Conservation (phyloP, 1,140 invertebrate species). For the Habropoda laboriosa region DNA sequence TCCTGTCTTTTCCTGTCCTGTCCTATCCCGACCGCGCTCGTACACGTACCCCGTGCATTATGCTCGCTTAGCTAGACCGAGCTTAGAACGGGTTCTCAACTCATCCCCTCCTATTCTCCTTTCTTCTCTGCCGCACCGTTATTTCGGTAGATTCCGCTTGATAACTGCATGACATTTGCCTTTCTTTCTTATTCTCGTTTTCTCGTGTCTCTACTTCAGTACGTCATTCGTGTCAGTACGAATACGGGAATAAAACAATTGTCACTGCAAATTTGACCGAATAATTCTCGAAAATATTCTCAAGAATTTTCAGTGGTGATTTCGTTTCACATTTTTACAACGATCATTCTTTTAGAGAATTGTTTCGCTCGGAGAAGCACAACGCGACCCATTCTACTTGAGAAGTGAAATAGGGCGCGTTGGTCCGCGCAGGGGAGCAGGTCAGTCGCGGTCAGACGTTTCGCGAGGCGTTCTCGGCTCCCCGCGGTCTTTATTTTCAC, state of each 20-base stretch:
- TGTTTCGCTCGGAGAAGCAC: background rate
- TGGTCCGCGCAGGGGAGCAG: background rate
- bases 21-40: constrained; percentile 48
- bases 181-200: background rate
- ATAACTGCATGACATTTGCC: constrained; percentile 30
- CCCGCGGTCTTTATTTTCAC: too few relatives aligned
- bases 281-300: too few relatives aligned
- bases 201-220: background rate
- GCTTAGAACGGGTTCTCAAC: constrained; percentile 66
- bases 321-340: background rate
- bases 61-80: constrained; percentile 64
- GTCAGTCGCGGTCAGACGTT: background rate
- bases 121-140: constrained; percentile 22
- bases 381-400: too few relatives aligned
- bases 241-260: too few relatives aligned
- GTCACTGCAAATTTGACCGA: too few relatives aligned
- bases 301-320: too few relatives aligned
- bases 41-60: constrained; percentile 61
- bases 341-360: too few relatives aligned
- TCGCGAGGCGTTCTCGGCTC: background rate
- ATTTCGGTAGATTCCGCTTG: constrained; percentile 26
- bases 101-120: constrained; percentile 27
- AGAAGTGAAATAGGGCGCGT: background rate
- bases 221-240: too few relatives aligned
- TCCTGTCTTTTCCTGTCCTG: constrained; percentile 59